phyloP scores from a whole-genome alignment of 2,888 invertebrate genomes.

The Oxytorus armatus region DNA sequence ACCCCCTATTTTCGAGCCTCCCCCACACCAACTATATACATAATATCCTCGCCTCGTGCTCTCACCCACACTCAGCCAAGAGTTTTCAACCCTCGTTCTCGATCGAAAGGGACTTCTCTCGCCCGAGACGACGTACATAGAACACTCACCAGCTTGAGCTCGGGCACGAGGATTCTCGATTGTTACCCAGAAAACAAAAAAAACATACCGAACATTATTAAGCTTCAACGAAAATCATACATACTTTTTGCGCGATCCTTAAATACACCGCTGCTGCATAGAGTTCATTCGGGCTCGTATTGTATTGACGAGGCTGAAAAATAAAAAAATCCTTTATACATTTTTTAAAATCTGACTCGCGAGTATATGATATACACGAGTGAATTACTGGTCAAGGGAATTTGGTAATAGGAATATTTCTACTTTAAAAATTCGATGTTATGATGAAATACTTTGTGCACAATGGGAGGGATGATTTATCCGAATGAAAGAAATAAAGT shows the following conservation, averaged over 20 bases:
- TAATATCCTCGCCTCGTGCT: conserved; percentile 37
- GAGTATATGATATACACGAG: too few relatives aligned
- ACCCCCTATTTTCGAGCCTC: conserved; percentile 52
- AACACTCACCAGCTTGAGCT: conserved; percentile 52
- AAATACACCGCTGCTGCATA: too few relatives aligned
- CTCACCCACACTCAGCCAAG: conserved; percentile 29
- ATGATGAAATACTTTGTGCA: too few relatives aligned
- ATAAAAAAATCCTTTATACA: too few relatives aligned
- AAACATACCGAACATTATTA: conserved; percentile 2
- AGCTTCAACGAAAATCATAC: conserved; percentile 2
- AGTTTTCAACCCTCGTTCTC: conserved; percentile 64
- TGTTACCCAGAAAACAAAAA: conserved; percentile 54
- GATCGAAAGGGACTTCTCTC: conserved; percentile 69
- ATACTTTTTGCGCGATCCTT: background rate
- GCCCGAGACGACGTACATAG: conserved; percentile 51
- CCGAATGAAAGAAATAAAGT: too few relatives aligned
- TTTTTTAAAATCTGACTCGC: too few relatives aligned
- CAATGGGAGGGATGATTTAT: too few relatives aligned
- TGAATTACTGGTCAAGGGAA: too few relatives aligned
- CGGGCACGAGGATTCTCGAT: conserved; percentile 26
- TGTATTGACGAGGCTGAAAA: too few relatives aligned
- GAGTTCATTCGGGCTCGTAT: too few relatives aligned
- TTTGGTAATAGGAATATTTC: too few relatives aligned
- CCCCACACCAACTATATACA: conserved; percentile 39
- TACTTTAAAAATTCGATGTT: too few relatives aligned